Conservation (phyloP, 2,888 invertebrate genomes). For the Sinotaia quadrata region DNA sequence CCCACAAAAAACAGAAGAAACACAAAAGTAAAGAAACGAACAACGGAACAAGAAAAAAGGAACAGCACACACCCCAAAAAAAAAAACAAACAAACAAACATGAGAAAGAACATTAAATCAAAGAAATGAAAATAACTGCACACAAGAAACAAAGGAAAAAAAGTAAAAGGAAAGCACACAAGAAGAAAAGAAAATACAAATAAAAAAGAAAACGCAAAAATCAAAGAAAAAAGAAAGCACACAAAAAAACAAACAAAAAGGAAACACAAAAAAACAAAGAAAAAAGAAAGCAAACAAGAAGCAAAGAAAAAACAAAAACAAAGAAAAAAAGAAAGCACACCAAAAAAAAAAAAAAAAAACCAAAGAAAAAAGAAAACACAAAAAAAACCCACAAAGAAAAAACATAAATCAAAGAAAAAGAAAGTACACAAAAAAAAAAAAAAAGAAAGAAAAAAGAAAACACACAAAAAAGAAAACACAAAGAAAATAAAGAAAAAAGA, state of each 20-base stretch:
- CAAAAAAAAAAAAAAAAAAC: not conserved
- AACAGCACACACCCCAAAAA: too few relatives aligned
- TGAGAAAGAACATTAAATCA: not conserved
- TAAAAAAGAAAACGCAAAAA: not conserved
- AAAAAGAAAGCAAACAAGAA: not conserved
- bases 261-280: not conserved
- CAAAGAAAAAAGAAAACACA: not conserved
- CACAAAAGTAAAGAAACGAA: too few relatives aligned
- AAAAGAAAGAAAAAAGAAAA: not conserved
- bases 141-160: not conserved
- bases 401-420: not conserved
- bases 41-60: too few relatives aligned
- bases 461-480: not conserved
- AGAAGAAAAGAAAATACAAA: not conserved
- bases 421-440: not conserved
- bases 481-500: not conserved
- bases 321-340: not conserved
- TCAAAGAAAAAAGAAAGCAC: too few relatives aligned
- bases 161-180: not conserved
- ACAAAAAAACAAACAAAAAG: too few relatives aligned
- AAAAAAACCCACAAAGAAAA: not conserved
- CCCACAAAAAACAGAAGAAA: too few relatives aligned
- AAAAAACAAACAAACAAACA: conserved; percentile 9
- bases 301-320: not conserved
- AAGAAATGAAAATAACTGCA: not conserved